Conservation (phyloP, 2,888 invertebrate genomes). For the Troides helena region DNA sequence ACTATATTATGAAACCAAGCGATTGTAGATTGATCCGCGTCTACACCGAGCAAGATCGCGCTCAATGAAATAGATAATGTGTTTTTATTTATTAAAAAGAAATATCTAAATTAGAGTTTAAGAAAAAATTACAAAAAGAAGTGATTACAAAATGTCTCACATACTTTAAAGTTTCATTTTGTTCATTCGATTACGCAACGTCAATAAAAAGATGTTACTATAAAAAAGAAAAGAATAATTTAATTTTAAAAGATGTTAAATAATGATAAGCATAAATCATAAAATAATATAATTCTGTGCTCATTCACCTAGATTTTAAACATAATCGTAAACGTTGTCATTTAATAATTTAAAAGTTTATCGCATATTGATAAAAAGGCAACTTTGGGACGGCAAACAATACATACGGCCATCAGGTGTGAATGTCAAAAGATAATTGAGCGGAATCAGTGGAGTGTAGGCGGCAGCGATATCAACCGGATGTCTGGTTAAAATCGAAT, state of each 20-base stretch:
- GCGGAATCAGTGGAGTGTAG: slow-evolving; percentile 39
- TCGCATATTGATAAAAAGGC: slow-evolving; percentile 36
- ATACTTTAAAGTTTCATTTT: too few species aligned
- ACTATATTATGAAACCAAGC: slow-evolving; percentile 33
- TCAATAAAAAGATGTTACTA: too few species aligned
- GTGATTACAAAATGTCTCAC: too few species aligned
- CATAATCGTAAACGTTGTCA: not conserved
- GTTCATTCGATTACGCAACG: too few species aligned
- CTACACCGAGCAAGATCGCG: slow-evolving; percentile 3
- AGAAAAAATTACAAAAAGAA: too few species aligned
- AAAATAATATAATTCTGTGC: not conserved
- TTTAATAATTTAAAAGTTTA: slow-evolving; percentile 8
- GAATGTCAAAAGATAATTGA: slow-evolving; percentile 54
- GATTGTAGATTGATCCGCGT: slow-evolving; percentile 15
- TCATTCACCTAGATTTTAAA: not conserved
- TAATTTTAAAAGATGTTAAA: not conserved
- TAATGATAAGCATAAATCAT: not conserved
- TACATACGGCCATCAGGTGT: slow-evolving; percentile 47
- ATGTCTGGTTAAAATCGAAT: slow-evolving; percentile 42
- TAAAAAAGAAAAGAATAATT: too few species aligned
- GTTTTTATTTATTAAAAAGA: too few species aligned
- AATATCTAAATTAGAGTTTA: too few species aligned
- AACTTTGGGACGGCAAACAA: slow-evolving; percentile 42
- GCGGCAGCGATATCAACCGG: slow-evolving; percentile 44
- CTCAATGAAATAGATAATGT: slow-evolving; percentile 1